phyloP scores from a whole-genome alignment of 2,888 invertebrate species.

The Scotopteryx bipunctaria region DNA sequence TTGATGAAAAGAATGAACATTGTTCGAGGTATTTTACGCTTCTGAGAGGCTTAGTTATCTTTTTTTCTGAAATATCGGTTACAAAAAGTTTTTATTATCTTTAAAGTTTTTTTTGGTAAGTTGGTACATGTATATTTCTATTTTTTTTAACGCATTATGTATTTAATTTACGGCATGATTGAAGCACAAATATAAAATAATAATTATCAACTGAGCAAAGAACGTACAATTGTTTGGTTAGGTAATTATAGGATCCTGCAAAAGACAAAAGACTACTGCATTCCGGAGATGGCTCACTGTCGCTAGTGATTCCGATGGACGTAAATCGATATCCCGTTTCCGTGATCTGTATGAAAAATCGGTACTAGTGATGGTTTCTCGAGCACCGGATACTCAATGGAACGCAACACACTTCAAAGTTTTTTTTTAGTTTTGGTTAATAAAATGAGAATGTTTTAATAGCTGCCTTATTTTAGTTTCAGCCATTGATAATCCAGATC shows the following conservation, averaged over 20 bases:
- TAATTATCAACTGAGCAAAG: slow-evolving; percentile 4
- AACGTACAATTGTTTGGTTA: slow-evolving; percentile 19
- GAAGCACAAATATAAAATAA: too few relatives aligned
- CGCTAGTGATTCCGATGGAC: slow-evolving; percentile 57
- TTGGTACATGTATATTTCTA: too few relatives aligned
- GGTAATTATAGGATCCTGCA: slow-evolving; percentile 41
- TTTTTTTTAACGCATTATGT: too few relatives aligned
- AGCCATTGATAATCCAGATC: too few relatives aligned
- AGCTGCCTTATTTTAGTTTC: neutral
- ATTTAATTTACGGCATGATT: too few relatives aligned
- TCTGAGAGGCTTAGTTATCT: too few relatives aligned
- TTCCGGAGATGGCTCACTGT: slow-evolving; percentile 52
- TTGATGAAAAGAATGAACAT: slow-evolving; percentile 8
- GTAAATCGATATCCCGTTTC: slow-evolving; percentile 68
- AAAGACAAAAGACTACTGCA: slow-evolving; percentile 47
- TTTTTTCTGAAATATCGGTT: too few relatives aligned
- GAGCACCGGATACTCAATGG: neutral
- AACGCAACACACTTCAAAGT: too few relatives aligned
- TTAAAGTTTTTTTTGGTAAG: too few relatives aligned
- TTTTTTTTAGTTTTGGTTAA: neutral
- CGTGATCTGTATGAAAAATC: slow-evolving; percentile 79
- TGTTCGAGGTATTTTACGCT: neutral
- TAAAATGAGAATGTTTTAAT: too few relatives aligned
- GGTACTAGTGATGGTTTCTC: slow-evolving; percentile 1
- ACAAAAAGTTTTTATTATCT: too few relatives aligned